Conservation (phyloP, 1,140 invertebrate genomes). For the Drosophila varians region DNA sequence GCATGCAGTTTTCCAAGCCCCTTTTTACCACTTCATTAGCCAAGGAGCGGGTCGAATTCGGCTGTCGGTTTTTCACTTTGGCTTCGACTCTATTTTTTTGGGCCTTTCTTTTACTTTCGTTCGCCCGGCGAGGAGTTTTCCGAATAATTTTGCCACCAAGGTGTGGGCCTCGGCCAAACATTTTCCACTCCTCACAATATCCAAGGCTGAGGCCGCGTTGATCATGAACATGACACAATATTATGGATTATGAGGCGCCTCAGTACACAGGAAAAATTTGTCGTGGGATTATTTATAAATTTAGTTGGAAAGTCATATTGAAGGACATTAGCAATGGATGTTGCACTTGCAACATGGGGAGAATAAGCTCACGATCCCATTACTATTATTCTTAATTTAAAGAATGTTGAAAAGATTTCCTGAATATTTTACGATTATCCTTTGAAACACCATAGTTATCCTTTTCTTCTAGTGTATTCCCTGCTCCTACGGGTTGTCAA, state of each 20-base stretch:
- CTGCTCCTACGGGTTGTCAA: constrained; percentile 21
- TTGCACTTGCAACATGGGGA: too few species aligned
- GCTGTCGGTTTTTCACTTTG: constrained; percentile 15
- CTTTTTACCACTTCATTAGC: constrained; percentile 77
- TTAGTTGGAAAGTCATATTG: too few species aligned
- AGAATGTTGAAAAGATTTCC: too few species aligned
- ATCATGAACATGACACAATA: constrained; percentile 82
- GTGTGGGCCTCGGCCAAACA: constrained; percentile 49
- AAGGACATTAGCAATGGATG: too few species aligned
- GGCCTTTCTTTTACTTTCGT: constrained; percentile 74
- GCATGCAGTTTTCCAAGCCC: constrained; percentile 59
- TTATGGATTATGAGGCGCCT: constrained; percentile 74
- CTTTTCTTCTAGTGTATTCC: constrained; percentile 4
- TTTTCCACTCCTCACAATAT: constrained; percentile 21
- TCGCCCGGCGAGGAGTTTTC: constrained; percentile 59
- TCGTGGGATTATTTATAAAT: too few species aligned
- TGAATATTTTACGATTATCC: not conserved
- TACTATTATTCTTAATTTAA: too few species aligned
- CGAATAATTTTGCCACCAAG: constrained; percentile 72
- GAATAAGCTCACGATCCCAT: too few species aligned
- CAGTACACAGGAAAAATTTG: constrained; percentile 18
- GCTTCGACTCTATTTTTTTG: constrained; percentile 16
- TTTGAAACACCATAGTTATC: not conserved
- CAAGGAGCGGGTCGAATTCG: constrained; percentile 39
- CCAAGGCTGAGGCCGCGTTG: constrained; percentile 55